phyloP scores from a whole-genome alignment of 2,113 vertebrate genomes.

The Hoplias malabaricus region DNA sequence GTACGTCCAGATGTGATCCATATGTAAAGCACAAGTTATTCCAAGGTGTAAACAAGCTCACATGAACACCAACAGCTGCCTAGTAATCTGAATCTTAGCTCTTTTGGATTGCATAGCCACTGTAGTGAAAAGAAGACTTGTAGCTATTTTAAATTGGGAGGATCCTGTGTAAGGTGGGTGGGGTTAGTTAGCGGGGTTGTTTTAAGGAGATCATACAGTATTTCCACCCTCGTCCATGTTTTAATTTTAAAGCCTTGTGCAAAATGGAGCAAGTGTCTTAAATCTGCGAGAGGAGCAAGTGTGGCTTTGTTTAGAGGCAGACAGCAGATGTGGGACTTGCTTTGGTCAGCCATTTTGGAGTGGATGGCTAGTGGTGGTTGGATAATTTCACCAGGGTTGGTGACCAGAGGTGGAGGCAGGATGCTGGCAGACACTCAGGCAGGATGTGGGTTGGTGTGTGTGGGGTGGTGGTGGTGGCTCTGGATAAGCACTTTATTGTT shows the following conservation, averaged over 20 bases:
- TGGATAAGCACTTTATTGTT: slow-evolving; percentile 1
- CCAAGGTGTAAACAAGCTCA: neutral
- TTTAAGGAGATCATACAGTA: slow-evolving; percentile 11
- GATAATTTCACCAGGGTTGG: slow-evolving; percentile 7
- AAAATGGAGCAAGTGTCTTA: slow-evolving; percentile 28
- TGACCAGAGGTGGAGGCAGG: slow-evolving; percentile 16
- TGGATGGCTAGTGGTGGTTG: slow-evolving; percentile 31
- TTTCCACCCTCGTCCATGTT: slow-evolving; percentile 7
- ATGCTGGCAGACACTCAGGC: slow-evolving; percentile 24
- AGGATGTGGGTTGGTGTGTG: slow-evolving; percentile 38
- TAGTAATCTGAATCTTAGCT: neutral
- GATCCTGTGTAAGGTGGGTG: neutral
- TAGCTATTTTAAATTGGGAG: neutral
- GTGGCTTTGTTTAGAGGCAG: slow-evolving; percentile 20
- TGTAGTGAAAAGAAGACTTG: neutral
- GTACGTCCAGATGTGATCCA: no score
- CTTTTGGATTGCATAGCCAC: neutral
- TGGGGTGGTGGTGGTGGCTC: neutral
- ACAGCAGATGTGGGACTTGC: slow-evolving; percentile 16
- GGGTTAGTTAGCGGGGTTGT: neutral
- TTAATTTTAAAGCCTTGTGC: slow-evolving; percentile 28
- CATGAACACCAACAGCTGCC: neutral
- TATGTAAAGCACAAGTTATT: no score
- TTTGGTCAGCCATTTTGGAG: slow-evolving; percentile 26
- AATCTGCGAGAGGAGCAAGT: slow-evolving; percentile 6